A percentile compares a stretch with the other conserved stretches of the same genome.
Evolutionary conservation across 2,113 vertebrate species (phyloP).

Genomic region (Semnornis frantzii): DNA sequence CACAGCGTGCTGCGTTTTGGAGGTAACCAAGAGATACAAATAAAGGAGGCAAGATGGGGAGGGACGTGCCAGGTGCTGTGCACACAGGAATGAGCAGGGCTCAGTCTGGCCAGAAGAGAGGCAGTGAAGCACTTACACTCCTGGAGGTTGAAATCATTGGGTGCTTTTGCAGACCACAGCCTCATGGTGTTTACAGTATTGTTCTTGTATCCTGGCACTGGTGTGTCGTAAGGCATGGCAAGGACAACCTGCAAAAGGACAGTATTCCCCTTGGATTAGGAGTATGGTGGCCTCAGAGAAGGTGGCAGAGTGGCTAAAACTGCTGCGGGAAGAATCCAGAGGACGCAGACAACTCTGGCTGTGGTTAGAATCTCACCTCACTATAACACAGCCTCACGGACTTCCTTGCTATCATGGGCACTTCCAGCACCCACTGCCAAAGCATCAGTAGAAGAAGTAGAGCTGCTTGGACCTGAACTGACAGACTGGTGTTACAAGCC

Average conservation of each 20-base stretch:
- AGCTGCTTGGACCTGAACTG: not conserved
- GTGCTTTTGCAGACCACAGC: conserved; percentile 89
- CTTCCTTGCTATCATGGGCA: not conserved
- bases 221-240: conserved; percentile 89
- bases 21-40: not conserved
- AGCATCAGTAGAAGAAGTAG: not conserved
- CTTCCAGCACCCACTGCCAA: not conserved
- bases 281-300: not conserved
- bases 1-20: not conserved
- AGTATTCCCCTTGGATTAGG: not conserved
- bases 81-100: not conserved
- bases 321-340: not conserved
- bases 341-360: not conserved
- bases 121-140: conserved; percentile 78
- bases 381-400: not conserved
- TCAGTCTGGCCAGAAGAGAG: not conserved
- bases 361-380: not conserved
- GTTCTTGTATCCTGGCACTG: conserved; percentile 89
- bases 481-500: not conserved
- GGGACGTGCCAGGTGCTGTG: not conserved
- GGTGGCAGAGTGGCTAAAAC: not conserved
- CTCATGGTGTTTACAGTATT: conserved; percentile 92
- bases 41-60: not conserved
- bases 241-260: conserved; percentile 79
- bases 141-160: conserved; percentile 88